These are phyloP conservation scores for Drosophila chauvacae DNA, from an alignment of 1,140 invertebrate species.

Conservation along the genomic window DNA sequence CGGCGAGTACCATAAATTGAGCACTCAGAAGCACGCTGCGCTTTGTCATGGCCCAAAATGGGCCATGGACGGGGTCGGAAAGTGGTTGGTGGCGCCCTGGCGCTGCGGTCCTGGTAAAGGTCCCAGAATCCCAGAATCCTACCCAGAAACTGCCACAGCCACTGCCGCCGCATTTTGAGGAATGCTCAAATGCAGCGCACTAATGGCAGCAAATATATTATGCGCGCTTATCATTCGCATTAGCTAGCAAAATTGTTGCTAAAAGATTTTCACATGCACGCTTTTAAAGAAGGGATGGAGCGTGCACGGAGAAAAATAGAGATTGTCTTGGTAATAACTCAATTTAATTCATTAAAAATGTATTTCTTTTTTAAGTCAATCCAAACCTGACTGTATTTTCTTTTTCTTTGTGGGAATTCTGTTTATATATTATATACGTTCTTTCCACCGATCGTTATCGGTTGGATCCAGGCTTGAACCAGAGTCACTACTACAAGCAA, in stretches of 20 bases:
- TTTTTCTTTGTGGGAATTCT: too few relatives aligned
- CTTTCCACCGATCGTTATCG: too few relatives aligned
- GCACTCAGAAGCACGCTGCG: slow-evolving; percentile 54
- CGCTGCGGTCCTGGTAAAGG: slow-evolving; percentile 1
- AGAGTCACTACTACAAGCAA: too few relatives aligned
- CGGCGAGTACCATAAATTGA: slow-evolving; percentile 52
- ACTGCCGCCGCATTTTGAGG: slow-evolving; percentile 46
- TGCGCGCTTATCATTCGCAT: slow-evolving; percentile 78
- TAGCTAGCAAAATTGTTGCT: slow-evolving; percentile 71
- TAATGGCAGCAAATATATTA: slow-evolving; percentile 79
- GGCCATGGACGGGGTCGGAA: slow-evolving; percentile 14
- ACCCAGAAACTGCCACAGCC: slow-evolving; percentile 5
- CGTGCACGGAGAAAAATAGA: neutral
- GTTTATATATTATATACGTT: too few relatives aligned
- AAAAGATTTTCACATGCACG: slow-evolving; percentile 59
- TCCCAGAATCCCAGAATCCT: slow-evolving; percentile 11
- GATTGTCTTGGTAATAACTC: too few relatives aligned
- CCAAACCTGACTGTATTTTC: too few relatives aligned
- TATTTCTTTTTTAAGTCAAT: too few relatives aligned
- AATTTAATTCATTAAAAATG: neutral
- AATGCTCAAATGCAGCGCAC: slow-evolving; percentile 66
- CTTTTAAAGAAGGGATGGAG: neutral
- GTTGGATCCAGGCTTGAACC: too few relatives aligned
- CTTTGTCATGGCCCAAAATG: slow-evolving; percentile 49
- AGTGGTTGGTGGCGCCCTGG: slow-evolving; percentile 1